These are phyloP conservation scores for Dinocampus coccinellae DNA, from an alignment of 2,888 invertebrate genomes.

Conservation along the genomic window DNA sequence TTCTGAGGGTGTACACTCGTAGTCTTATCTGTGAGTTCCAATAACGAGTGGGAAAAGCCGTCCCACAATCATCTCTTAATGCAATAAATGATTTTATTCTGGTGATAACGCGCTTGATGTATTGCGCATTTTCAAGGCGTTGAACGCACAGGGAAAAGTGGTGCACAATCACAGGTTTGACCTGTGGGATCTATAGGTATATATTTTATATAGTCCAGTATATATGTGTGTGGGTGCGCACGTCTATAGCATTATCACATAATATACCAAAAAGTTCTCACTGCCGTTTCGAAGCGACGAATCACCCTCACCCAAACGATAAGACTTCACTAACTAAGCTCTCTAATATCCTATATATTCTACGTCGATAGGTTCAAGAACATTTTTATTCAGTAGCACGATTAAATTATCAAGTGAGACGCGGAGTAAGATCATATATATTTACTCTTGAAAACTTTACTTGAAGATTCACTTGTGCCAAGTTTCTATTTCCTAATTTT, in stretches of 20 bases:
- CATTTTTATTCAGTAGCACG: slow-evolving; percentile 9
- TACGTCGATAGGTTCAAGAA: slow-evolving; percentile 7
- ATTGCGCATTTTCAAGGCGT: slow-evolving; percentile 48
- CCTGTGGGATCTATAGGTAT: slow-evolving; percentile 1
- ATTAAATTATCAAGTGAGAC: slow-evolving; percentile 18
- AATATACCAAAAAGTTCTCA: slow-evolving; percentile 28
- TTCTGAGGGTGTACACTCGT: slow-evolving; percentile 42
- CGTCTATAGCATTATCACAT: background rate
- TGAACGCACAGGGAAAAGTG: slow-evolving; percentile 19
- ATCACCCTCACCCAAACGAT: slow-evolving; percentile 15
- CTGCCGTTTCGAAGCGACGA: slow-evolving; percentile 22
- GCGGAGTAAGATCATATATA: background rate
- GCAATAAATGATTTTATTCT: slow-evolving; percentile 65
- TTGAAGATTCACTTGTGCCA: slow-evolving; percentile 6
- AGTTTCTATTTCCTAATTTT: background rate
- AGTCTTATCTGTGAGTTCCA: slow-evolving; percentile 62
- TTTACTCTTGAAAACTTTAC: background rate
- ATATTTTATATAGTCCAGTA: background rate
- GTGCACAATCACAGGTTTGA: background rate
- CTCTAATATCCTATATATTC: slow-evolving; percentile 11
- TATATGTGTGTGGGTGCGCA: background rate
- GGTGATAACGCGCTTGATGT: slow-evolving; percentile 64
- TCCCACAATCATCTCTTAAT: slow-evolving; percentile 53
- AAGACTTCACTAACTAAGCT: slow-evolving; percentile 36
- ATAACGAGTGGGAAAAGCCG: slow-evolving; percentile 48